These are phyloP conservation scores for Aelia acuminata DNA, from an alignment of 2,888 invertebrate genomes.

Conservation along the genomic window DNA sequence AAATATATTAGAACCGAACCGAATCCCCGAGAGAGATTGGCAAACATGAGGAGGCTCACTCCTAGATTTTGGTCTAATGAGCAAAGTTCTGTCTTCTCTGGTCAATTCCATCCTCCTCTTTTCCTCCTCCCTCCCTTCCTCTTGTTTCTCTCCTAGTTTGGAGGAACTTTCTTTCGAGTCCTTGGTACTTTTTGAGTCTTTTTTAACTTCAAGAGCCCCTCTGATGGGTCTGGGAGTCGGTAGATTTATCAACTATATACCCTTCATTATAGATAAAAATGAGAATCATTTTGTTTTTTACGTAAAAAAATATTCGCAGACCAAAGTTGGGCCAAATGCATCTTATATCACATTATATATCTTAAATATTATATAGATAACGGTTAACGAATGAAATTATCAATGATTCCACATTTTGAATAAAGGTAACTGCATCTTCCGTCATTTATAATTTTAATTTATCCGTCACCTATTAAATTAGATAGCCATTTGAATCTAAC, in stretches of 20 bases:
- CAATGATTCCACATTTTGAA: no score
- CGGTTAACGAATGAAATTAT: no score
- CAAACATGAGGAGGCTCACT: slow-evolving; percentile 12
- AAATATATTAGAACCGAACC: slow-evolving; percentile 28
- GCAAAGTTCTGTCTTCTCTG: slow-evolving; percentile 26
- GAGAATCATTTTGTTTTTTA: no score
- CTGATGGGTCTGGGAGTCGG: background rate
- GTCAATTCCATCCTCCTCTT: background rate
- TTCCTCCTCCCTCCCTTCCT: background rate
- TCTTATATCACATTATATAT: no score
- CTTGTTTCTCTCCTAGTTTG: slow-evolving; percentile 16
- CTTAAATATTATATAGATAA: no score
- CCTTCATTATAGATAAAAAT: no score
- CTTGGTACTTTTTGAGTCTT: slow-evolving; percentile 5
- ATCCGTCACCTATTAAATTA: no score
- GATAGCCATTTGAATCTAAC: no score
- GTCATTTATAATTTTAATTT: no score
- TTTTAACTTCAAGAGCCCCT: background rate
- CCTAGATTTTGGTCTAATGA: slow-evolving; percentile 48
- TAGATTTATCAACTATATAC: background rate
- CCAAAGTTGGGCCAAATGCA: no score
- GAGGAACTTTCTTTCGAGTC: slow-evolving; percentile 41
- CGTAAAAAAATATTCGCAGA: no score
- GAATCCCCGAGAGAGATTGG: slow-evolving; percentile 9
- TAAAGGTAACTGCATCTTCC: no score